Percentiles rank a stretch among this genome's conserved stretches.
Evolutionary conservation across 2,888 invertebrate genomes (phyloP).

Genomic region (Meta bourneti): DNA sequence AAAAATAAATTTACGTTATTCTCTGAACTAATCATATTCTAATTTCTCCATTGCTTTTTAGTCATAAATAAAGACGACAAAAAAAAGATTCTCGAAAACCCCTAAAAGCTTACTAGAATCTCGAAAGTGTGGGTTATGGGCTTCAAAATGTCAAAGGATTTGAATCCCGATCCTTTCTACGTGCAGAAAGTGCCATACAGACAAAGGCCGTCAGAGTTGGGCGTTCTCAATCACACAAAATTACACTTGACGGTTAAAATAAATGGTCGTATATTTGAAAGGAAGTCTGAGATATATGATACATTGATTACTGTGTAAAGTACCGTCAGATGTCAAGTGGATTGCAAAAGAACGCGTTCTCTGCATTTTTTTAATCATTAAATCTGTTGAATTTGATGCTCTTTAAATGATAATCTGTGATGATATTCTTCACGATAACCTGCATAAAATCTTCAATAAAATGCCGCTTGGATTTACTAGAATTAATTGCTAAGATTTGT

Average conservation of each 20-base stretch:
- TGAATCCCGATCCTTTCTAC: not conserved
- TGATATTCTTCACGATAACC: not conserved
- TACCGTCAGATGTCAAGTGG: not conserved
- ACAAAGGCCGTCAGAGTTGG: not conserved
- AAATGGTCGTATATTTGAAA: not conserved
- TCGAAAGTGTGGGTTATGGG: no score
- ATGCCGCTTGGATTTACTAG: no score
- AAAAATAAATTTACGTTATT: no score
- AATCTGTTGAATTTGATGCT: not conserved
- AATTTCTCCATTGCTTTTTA: no score
- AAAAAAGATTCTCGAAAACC: no score
- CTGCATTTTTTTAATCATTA: not conserved
- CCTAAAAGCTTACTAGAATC: no score
- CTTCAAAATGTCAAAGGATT: not conserved
- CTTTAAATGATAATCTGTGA: not conserved
- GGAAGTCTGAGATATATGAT: not conserved
- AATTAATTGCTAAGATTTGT: no score
- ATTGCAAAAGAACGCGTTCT: not conserved
- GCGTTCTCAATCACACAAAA: not conserved
- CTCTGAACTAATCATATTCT: no score
- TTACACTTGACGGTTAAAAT: not conserved
- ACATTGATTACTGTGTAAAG: not conserved
- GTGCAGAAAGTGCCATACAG: not conserved
- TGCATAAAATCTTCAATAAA: no score
- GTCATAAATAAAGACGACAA: no score